Evolutionary conservation across 1,140 invertebrate genomes (phyloP), one percentile per base, ranked within the genome.

Genomic region (Bradynema listronoti): DNA sequence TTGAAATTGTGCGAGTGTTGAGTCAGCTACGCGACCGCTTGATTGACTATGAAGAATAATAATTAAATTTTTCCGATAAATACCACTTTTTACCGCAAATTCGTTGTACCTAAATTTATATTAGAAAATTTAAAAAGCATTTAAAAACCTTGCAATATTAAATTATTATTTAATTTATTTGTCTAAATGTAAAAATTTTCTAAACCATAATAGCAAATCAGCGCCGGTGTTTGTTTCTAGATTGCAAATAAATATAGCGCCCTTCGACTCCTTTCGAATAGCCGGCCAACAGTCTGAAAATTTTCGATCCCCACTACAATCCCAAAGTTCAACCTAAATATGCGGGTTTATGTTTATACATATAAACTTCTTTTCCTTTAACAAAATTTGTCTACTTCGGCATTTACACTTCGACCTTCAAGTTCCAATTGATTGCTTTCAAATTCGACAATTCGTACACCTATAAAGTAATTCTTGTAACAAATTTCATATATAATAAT

Each of bases 211-310:
- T 73, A 88, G 85, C 65, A 89, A 77, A 69, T 87, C 84, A 72
- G 83, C 82, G 32, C 83, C 81, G 46, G 81, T 81, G 24, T 82
- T 80, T 4, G 81, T 80, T 49, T 83, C 82, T 19, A 83, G 82
- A 68, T 84, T 86, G 65, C 85, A 87, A 3, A 88, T 85, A 68
- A 89, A 83, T 46, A 89, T 83, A n/a, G 87, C 82, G 24, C 87
- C 87, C 68, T 85, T 82, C 1, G 83, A 80, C 71, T 86, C 84
- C 73, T 83, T 81, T 42, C 85, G 83, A 58, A 88, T 82, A 6
- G 85, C 86, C 50, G 87, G 85, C 88, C 87, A 89, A 75, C 86
- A 88, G 29, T 47, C 56, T 52, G 63, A 58, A 46, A 49, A 55
- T 84, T 82, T 85, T 55, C 75, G 70, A 74, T 86, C 83, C n/a